Conservation (phyloP, 2,113 vertebrate genomes). For the Sphyrna mokarran region DNA sequence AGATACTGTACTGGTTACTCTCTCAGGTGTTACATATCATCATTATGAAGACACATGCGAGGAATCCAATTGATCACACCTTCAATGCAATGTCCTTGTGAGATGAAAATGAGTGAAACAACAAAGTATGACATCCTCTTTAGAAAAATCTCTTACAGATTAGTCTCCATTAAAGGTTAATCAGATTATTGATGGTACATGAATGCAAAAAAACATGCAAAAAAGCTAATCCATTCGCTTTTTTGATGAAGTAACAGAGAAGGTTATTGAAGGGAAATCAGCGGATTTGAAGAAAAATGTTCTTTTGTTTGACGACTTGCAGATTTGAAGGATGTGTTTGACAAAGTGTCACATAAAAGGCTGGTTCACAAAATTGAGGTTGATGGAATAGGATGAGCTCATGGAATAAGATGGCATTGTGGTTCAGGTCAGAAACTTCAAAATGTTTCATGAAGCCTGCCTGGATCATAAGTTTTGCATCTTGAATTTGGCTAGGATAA, state of each 20-base stretch:
- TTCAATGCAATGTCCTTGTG: background rate
- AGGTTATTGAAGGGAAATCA: background rate
- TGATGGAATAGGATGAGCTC: background rate
- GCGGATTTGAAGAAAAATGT: background rate
- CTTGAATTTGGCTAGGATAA: too few relatives aligned
- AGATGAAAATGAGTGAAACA: background rate
- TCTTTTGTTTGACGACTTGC: background rate
- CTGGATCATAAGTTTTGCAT: too few relatives aligned
- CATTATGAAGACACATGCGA: background rate
- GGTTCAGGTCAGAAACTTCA: too few relatives aligned
- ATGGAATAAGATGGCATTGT: background rate
- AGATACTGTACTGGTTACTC: background rate
- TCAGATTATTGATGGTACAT: background rate
- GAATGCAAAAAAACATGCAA: background rate
- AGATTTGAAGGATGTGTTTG: background rate
- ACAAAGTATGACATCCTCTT: background rate
- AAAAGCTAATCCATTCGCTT: background rate
- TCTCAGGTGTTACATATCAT: background rate
- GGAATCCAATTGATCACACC: slow-evolving; percentile 1
- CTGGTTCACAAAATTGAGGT: background rate
- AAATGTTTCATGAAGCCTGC: too few relatives aligned
- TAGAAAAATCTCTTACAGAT: background rate
- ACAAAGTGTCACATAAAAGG: background rate
- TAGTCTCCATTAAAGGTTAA: background rate
- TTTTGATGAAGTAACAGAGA: background rate